Conservation (phyloP, 2,888 invertebrate genomes). For the Nymphalis c-album region DNA sequence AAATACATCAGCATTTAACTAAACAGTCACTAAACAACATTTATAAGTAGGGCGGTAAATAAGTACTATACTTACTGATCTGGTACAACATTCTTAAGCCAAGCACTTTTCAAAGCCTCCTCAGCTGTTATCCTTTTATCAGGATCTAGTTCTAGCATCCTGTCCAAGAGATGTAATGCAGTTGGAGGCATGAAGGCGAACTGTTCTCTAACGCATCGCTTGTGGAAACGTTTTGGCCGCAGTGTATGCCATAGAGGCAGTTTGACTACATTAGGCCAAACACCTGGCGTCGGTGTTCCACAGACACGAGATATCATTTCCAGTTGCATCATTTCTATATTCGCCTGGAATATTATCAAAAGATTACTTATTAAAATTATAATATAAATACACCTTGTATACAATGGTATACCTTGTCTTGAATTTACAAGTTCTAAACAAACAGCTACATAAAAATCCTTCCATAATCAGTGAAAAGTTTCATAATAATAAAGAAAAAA, state of each 20-base stretch:
- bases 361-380: background rate
- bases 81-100: conserved; percentile 95
- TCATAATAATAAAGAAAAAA: no score
- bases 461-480: no score
- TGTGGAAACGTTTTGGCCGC: conserved; percentile 94
- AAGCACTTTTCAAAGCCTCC: conserved; percentile 94
- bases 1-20: no score
- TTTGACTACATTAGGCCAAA: conserved; percentile 97
- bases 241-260: conserved; percentile 95
- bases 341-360: conserved; percentile 83
- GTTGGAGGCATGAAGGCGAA: conserved; percentile 94
- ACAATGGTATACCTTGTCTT: no score
- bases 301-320: conserved; percentile 96
- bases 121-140: conserved; percentile 95
- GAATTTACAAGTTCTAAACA: no score
- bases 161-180: conserved; percentile 94
- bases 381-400: no score
- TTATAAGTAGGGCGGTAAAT: background rate
- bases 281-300: conserved; percentile 97
- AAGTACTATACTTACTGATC: conserved; percentile 86
- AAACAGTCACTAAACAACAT: no score
- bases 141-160: conserved; percentile 98
- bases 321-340: conserved; percentile 94
- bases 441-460: no score
- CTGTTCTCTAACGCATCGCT: conserved; percentile 94